Evolutionary conservation across 2,797 vertebrate species (phyloP), one percentile per base, ranked within the genome.

Genomic region (Gambusia yucatana): DNA sequence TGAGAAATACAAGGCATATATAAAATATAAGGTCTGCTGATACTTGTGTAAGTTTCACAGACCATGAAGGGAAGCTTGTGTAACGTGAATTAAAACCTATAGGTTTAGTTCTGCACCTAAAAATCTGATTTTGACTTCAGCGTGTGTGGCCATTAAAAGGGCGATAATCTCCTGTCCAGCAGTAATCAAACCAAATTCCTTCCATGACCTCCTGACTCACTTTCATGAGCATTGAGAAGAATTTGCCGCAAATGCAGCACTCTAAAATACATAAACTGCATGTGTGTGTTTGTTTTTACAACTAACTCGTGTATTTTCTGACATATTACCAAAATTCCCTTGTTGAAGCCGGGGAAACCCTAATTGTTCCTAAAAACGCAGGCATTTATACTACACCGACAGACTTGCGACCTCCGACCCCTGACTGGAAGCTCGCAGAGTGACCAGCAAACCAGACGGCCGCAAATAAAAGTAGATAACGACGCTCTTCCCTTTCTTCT

Each of bases 381-480:
- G 44, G 50, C 55, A 43, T 87, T 65, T 81, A 33, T 81, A 77
- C 71, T 44, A 76, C 81, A 82, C 74, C 44, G 81, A 81, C 86
- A 86, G 82, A 70, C 43, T 77, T 1, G 41, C 36, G 85, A 92
- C 90, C 83, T 87, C 70, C 77, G 82, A 88, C 85, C 83, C 67
- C 55, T 75, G 65, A 47, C 67, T 81, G 72, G 77, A 77, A 46
- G 73, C 77, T 81, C 3, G 0, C 48, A 77, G 81, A 65, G 78
- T 85, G 79, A 81, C 80, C 78, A 47, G 71, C n/a, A 59, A 77
- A 85, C 28, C 77, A 84, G 47, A 84, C 52, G 33, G 41, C 72
- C 50, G 14, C 65, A 77, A 76, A 72, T 30, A 76, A 80, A 84
- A 75, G 77, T 48, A 72, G 70, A 81, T 78, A 75, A 77, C 59